phyloP scores from a whole-genome alignment of 2,113 vertebrate genomes.

The Tenebrosternarchus preto region DNA sequence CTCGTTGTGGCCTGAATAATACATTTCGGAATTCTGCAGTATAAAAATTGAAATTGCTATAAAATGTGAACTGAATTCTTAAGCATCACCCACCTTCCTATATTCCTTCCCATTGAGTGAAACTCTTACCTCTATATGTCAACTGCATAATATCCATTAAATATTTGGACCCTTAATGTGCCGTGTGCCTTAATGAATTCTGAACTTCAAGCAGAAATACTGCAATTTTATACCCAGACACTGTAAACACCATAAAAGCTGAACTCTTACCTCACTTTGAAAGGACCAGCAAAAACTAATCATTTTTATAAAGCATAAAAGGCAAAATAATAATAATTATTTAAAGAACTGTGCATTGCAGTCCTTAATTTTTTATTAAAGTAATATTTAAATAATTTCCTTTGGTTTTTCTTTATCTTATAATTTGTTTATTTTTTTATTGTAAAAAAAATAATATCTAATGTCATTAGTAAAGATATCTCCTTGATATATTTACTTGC shows the following conservation, averaged over 20 bases:
- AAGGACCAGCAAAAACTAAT: not conserved
- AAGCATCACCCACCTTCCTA: not conserved
- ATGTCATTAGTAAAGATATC: not conserved
- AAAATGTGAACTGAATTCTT: not conserved
- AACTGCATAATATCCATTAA: slow-evolving; percentile 26
- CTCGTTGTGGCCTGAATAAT: not conserved
- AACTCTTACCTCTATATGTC: not conserved
- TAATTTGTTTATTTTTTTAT: no score
- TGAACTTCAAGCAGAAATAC: slow-evolving; percentile 1
- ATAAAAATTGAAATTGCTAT: not conserved
- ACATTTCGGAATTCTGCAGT: not conserved
- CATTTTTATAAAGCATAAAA: not conserved
- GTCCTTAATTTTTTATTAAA: not conserved
- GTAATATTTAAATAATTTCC: not conserved
- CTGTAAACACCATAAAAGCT: not conserved
- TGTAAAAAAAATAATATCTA: no score
- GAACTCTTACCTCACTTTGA: not conserved
- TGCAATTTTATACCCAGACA: not conserved
- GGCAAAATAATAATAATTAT: no score
- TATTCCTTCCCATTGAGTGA: not conserved
- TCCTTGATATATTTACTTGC: not conserved
- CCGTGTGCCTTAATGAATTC: slow-evolving; percentile 28
- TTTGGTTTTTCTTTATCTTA: no score
- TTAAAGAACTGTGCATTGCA: not conserved
- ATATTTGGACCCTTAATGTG: slow-evolving; percentile 42